phyloP scores from a whole-genome alignment of 2,888 invertebrate genomes.

The Melanostoma mellinum region DNA sequence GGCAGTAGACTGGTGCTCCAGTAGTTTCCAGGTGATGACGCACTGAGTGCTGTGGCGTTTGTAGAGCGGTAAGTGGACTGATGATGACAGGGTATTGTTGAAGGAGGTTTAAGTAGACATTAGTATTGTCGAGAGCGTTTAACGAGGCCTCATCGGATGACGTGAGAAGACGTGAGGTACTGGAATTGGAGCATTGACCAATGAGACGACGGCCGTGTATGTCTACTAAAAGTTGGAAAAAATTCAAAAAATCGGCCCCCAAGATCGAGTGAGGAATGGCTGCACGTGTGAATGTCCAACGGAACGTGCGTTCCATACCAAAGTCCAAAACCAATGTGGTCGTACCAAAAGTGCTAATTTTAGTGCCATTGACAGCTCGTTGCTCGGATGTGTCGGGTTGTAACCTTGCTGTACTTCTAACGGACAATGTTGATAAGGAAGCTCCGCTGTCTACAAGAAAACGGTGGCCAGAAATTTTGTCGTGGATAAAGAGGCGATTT shows the following conservation, averaged over 20 bases:
- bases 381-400: constrained; percentile 1
- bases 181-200: no score
- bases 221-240: no score
- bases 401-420: constrained; percentile 17
- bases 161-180: no score
- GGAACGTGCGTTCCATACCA: background rate
- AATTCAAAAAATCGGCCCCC: no score
- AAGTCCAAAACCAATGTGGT: constrained; percentile 19
- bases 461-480: constrained; percentile 35
- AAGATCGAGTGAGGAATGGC: background rate
- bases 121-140: no score
- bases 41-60: background rate
- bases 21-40: background rate
- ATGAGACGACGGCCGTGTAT: no score
- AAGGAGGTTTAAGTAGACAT: no score
- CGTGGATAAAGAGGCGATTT: constrained; percentile 18
- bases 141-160: no score
- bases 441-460: constrained; percentile 37
- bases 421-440: constrained; percentile 15
- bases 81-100: no score
- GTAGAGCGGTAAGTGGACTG: background rate
- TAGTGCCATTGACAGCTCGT: constrained; percentile 20
- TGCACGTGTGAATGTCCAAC: background rate
- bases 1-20: background rate
- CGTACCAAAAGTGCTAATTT: constrained; percentile 30